Evolutionary conservation across 2,888 invertebrate genomes (phyloP).

Genomic region (Drosophila borborema): DNA sequence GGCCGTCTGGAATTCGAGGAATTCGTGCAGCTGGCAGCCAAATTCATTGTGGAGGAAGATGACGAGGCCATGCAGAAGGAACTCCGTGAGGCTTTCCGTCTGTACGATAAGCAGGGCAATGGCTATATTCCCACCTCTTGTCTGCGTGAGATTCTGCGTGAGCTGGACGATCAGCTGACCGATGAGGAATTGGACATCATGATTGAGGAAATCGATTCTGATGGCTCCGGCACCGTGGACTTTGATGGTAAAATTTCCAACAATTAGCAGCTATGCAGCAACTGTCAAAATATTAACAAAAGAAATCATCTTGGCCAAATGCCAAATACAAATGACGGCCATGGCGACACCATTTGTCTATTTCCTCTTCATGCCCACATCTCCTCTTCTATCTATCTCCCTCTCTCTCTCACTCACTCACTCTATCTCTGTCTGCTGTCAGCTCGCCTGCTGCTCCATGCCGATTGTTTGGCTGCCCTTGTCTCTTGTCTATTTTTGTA

Average conservation of each 20-base stretch:
- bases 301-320: constrained; percentile 39
- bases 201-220: constrained; percentile 99
- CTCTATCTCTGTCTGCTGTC: neutral
- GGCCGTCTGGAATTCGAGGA: constrained; percentile 98
- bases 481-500: constrained; percentile 42
- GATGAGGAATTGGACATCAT: constrained; percentile 97
- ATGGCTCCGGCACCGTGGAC: constrained; percentile 99
- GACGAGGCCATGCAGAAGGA: constrained; percentile 99
- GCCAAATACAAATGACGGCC: constrained; percentile 41
- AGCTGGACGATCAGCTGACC: constrained; percentile 97
- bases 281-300: constrained; percentile 33
- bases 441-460: constrained; percentile 6
- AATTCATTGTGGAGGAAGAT: constrained; percentile 99
- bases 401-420: neutral
- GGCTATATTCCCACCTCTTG: constrained; percentile 97
- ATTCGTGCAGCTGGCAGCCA: constrained; percentile 97
- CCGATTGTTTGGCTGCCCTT: constrained; percentile 19
- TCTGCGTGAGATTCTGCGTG: constrained; percentile 96
- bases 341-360: constrained; percentile 34
- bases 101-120: constrained; percentile 99
- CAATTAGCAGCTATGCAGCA: constrained; percentile 36
- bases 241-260: constrained; percentile 92
- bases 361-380: neutral
- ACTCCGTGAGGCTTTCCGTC: constrained; percentile 98
- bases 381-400: neutral